Evolutionary conservation across 2,113 vertebrate species (phyloP).

Genomic region (Camelus bactrianus): DNA sequence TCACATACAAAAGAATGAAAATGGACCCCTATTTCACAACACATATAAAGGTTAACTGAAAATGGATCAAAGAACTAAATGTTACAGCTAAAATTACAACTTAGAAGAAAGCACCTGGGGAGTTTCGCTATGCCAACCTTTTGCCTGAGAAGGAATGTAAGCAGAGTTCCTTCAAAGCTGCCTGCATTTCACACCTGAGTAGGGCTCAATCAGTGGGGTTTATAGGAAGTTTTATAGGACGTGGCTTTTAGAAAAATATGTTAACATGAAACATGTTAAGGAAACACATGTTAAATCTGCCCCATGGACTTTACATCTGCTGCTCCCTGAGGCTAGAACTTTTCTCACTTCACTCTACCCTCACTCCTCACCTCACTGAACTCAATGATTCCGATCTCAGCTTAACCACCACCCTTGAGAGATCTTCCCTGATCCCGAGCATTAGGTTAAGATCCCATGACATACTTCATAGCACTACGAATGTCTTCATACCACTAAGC

Average conservation of each 20-base stretch:
- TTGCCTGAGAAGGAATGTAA: neutral
- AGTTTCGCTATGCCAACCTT: neutral
- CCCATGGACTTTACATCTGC: neutral
- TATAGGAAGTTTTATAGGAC: neutral
- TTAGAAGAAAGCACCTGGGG: neutral
- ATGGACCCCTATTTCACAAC: neutral
- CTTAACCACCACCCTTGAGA: neutral
- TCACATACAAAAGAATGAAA: neutral
- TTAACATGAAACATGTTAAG: neutral
- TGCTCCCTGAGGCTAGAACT: neutral
- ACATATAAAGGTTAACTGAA: neutral
- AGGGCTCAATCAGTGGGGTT: neutral
- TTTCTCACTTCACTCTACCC: neutral
- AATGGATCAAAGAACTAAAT: neutral
- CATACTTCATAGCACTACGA: neutral
- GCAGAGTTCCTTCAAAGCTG: neutral
- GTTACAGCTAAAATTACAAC: conserved; percentile 15
- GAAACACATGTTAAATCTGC: neutral
- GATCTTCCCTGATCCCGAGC: neutral
- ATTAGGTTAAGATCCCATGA: neutral
- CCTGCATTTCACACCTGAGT: conserved; percentile 6
- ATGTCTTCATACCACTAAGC: neutral
- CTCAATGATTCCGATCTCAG: conserved; percentile 8
- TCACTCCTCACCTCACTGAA: neutral
- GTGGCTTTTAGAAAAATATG: neutral